phyloP scores from a whole-genome alignment of 2,888 invertebrate genomes.

The Iselma pallidipennis region DNA sequence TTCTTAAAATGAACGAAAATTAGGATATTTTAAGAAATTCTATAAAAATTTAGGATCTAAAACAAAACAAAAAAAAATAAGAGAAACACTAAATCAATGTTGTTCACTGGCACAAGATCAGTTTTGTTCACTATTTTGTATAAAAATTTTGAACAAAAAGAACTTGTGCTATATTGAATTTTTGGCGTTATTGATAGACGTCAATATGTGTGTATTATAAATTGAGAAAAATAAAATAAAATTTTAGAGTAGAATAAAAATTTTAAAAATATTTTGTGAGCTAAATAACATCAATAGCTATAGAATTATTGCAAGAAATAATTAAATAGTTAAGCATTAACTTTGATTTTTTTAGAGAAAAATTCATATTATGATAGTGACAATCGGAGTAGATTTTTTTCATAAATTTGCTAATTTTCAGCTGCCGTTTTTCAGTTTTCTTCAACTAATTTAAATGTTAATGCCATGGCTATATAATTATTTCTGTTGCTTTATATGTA shows the following conservation, averaged over 20 bases:
- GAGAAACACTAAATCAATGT: slow-evolving; percentile 12
- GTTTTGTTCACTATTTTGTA: not conserved
- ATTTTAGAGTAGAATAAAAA: slow-evolving; percentile 24
- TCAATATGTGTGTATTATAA: slow-evolving; percentile 36
- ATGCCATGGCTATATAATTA: slow-evolving; percentile 46
- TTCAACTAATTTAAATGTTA: slow-evolving; percentile 22
- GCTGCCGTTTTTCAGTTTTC: not conserved
- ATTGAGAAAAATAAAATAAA: slow-evolving; percentile 20
- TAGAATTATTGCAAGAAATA: slow-evolving; percentile 43
- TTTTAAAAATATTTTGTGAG: slow-evolving; percentile 40
- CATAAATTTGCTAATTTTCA: not conserved
- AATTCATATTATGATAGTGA: not conserved
- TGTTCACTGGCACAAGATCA: slow-evolving; percentile 8
- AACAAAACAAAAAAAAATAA: not conserved
- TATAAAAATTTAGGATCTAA: not conserved
- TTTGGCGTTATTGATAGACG: slow-evolving; percentile 2
- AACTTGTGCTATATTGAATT: not conserved
- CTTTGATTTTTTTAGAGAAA: slow-evolving; percentile 25
- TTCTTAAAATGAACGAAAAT: slow-evolving; percentile 25
- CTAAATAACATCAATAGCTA: slow-evolving; percentile 51
- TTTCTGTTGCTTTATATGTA: slow-evolving; percentile 51
- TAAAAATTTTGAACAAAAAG: not conserved
- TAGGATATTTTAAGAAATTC: slow-evolving; percentile 26
- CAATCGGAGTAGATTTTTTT: not conserved
- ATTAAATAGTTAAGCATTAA: slow-evolving; percentile 44